These are phyloP conservation scores for Neogale vison DNA, from an alignment of 2,113 vertebrate genomes.

Conservation along the genomic window DNA sequence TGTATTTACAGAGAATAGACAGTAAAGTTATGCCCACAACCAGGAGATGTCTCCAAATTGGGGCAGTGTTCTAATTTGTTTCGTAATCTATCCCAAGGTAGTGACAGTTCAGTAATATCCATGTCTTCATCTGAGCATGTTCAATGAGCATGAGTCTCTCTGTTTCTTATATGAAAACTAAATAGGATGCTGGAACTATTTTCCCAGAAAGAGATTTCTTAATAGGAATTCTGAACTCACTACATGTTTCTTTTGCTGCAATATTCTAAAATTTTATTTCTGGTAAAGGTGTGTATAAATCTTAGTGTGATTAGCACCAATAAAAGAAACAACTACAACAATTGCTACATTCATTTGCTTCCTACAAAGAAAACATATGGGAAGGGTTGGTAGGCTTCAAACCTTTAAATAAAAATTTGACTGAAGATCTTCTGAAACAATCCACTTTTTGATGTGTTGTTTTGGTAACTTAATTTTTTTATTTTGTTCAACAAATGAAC, in stretches of 20 bases:
- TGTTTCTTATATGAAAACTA: not conserved
- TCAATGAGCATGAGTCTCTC: not conserved
- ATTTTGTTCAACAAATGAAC: not conserved
- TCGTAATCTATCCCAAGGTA: not conserved
- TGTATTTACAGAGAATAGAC: not conserved
- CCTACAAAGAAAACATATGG: not conserved
- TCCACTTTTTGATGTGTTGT: not conserved
- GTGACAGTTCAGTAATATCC: not conserved
- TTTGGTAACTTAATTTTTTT: not conserved
- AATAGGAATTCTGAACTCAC: not conserved
- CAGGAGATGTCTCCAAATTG: not conserved
- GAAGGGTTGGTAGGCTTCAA: not conserved
- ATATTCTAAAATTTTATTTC: slow-evolving; percentile 22
- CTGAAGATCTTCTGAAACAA: not conserved
- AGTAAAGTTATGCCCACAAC: not conserved
- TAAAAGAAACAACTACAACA: not conserved
- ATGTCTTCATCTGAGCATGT: too few relatives aligned
- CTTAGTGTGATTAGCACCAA: not conserved
- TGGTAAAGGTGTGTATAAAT: not conserved
- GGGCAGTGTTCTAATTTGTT: not conserved
- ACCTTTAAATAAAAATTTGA: not conserved
- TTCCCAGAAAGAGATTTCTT: not conserved
- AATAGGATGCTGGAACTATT: not conserved
- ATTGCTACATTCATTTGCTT: not conserved
- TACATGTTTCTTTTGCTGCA: not conserved